Conservation (phyloP, 1,140 invertebrate genomes). For the Brachionus asplanchnoidis region DNA sequence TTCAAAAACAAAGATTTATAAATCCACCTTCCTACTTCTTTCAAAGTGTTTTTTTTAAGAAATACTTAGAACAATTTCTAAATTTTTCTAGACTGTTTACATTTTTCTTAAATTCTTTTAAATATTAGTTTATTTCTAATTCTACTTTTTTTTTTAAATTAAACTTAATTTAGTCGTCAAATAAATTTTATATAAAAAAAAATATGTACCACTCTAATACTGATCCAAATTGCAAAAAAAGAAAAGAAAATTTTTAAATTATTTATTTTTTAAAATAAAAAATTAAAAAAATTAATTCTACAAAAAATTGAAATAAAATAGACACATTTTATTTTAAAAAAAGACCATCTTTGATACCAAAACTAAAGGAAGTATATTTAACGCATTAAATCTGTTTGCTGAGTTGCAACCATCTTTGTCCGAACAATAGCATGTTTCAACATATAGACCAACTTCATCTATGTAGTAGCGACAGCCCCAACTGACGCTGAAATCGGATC, state of each 20-base stretch:
- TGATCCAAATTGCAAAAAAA: neutral
- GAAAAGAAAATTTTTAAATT: neutral
- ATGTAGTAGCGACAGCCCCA: conserved; percentile 37
- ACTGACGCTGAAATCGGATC: conserved; percentile 36
- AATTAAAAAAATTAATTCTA: neutral
- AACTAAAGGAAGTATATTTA: neutral
- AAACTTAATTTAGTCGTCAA: too few relatives aligned
- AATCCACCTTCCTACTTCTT: too few relatives aligned
- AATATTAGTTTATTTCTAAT: neutral
- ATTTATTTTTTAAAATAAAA: neutral
- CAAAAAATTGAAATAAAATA: neutral
- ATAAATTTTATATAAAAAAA: too few relatives aligned
- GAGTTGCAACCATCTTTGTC: conserved; percentile 42
- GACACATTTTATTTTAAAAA: neutral
- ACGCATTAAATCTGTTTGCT: neutral
- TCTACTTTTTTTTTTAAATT: too few relatives aligned
- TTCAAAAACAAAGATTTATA: too few relatives aligned
- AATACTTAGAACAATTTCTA: neutral
- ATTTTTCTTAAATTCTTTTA: neutral
- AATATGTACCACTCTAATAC: neutral
- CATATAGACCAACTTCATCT: conserved; percentile 37
- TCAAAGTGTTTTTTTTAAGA: neutral
- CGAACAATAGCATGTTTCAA: conserved; percentile 36
- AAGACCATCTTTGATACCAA: neutral
- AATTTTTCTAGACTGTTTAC: neutral